phyloP scores from a whole-genome alignment of 2,888 invertebrate genomes.

The Ferrisia virgata region DNA sequence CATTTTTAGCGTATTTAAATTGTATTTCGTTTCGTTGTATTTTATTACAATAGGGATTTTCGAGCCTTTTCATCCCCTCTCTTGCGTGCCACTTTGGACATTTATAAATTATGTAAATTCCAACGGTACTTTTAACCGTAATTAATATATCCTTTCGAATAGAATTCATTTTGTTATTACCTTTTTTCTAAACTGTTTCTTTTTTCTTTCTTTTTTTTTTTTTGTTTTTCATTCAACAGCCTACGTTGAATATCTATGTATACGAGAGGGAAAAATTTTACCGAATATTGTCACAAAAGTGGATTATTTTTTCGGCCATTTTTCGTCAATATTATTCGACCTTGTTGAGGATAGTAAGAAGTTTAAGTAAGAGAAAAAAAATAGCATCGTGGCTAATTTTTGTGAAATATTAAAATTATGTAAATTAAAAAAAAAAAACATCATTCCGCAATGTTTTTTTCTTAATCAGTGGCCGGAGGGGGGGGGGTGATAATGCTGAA shows the following conservation, averaged over 20 bases:
- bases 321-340: no score
- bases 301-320: no score
- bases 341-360: no score
- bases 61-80: background rate
- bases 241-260: background rate
- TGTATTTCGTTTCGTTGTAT: background rate
- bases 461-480: no score
- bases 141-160: constrained; percentile 25
- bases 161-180: constrained; percentile 9
- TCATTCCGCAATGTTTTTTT: no score
- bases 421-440: no score
- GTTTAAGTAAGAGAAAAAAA: no score
- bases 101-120: constrained; percentile 28
- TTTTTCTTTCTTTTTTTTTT: background rate
- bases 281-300: no score
- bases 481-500: no score
- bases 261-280: constrained; percentile 22
- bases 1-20: constrained; percentile 30
- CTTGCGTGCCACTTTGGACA: background rate
- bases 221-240: no score
- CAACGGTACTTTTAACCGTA: constrained; percentile 15
- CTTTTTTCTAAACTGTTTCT: background rate
- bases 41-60: constrained; percentile 4
- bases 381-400: no score
- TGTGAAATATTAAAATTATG: no score